Percentiles rank a stretch among this genome's conserved stretches.
Evolutionary conservation across 1,140 invertebrate genomes (phyloP).

Genomic region (Nephotettix cincticeps): DNA sequence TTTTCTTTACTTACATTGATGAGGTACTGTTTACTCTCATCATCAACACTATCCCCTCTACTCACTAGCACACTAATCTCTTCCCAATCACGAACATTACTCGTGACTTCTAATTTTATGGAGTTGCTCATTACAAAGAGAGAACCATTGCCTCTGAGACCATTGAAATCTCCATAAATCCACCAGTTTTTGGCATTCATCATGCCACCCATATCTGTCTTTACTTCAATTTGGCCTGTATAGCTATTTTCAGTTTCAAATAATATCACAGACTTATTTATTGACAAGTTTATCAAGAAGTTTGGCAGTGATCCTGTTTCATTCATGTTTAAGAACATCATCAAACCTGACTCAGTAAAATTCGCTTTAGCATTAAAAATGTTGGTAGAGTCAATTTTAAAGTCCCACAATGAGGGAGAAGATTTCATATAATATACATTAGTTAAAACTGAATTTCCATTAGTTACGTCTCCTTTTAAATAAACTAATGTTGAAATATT

Average conservation of each 20-base stretch:
- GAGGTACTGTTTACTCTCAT: not conserved
- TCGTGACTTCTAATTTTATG: not conserved
- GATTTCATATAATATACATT: not conserved
- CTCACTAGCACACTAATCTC: not conserved
- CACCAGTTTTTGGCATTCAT: too few species aligned
- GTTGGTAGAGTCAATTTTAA: not conserved
- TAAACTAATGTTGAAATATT: not conserved
- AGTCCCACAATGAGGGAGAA: not conserved
- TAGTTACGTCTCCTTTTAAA: not conserved
- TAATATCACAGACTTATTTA: not conserved
- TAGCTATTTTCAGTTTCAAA: not conserved
- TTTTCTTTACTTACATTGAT: not conserved
- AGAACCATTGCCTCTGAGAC: too few species aligned
- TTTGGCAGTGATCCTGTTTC: not conserved
- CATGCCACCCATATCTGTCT: too few species aligned
- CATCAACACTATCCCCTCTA: not conserved
- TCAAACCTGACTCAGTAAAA: not conserved
- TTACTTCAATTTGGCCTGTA: not conserved
- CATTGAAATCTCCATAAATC: too few species aligned
- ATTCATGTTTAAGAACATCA: not conserved
- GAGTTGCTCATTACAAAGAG: not conserved
- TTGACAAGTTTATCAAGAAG: not conserved
- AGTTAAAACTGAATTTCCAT: not conserved
- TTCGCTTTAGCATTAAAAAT: not conserved
- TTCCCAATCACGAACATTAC: not conserved